Base-by-base conservation (phyloP, 1,140 invertebrate genomes). In the Bombus pyrosoma region DNA sequence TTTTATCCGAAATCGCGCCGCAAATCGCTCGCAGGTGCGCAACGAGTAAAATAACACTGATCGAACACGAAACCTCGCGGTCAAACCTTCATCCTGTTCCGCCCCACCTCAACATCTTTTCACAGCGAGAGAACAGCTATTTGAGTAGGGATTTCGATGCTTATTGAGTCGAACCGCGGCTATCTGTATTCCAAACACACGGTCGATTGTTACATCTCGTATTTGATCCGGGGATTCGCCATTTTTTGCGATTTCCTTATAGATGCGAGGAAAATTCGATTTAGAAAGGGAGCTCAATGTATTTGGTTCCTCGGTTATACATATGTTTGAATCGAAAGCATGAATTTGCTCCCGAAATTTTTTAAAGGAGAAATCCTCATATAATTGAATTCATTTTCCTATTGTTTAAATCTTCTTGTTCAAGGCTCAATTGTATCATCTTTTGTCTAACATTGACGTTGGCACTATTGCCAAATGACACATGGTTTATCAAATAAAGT, bases 31-130 rank as follows among this genome's bases (percentile, higher is more conserved):
- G 53, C 75, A 34, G 62, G 68, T 66, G 81, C 12, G n/a, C 72
- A 74, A 43, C 76, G 88, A 89, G 83, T 86, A 62, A 87, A 90
- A 90, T 77, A 80, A 68, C 75, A 90, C 89, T 90, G 89, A 73
- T 64, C n/a, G 89, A 59, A 74, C 86, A 78, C 75, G 88, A 83
- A 86, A 75, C 47, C 22, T 41, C 53, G 66, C 72, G 83, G 81
- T 72, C 81, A 47, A 82, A 90, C 73, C 59, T 78, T 78, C 41
- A n/a, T 69, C 82, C 18, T 25, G 78, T 74, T 43, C n/a, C 32
- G 75, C 85, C 89, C 89, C 88, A 85, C 88, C 75, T 78, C 77
- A 62, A 41, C n/a, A 32, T 85, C 74, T 73, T 76, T 81, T 64
- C 71, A 18, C 32, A 34, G 28, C 32, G 34, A 66, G 25, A 39